Base-by-base conservation (phyloP, 2,113 vertebrate genomes). In the Phylloscopus trochilus region DNA sequence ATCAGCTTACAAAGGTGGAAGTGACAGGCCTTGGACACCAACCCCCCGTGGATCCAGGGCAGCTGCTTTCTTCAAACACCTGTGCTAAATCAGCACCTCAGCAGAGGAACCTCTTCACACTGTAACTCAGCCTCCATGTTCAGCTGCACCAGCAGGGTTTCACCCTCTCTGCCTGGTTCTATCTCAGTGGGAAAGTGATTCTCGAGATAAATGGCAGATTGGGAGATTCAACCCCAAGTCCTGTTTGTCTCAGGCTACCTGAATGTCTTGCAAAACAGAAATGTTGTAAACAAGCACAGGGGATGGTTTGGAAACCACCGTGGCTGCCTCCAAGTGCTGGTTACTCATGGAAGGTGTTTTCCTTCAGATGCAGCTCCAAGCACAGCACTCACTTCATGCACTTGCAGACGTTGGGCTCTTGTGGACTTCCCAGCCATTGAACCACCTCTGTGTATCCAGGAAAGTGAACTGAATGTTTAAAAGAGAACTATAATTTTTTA, bases 221-320 rank as follows among this genome's bases (percentile, higher is more conserved):
- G 31, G 82, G 35, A 94, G 27, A 24, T 70, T 94, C 83, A 92
- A 94, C 63, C 74, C 68, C 49, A 86, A 5, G 66, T 90, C 67
- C 49, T 77, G 59, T 69, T 94, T 91, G 59, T n/a, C 85, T 90
- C 51, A 2, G 7, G 35, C 78, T 86, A 47, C 69, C 27, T 75
- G 30, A 72, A 44, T 60, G 83, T 75, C 93, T 96, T 96, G 92
- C 92, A 92, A 95, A 94, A 93, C 58, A 90, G 76, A 92, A 92
- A 72, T 69, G 58, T 75, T 89, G 77, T 78, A 87, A 89, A 87
- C 60, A 81, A 53, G 83, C 41, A 35, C 51, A 46, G 0, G 6
- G 30, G 52, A 69, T 84, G 69, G 9, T 81, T 80, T 90, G 85
- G 88, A 93, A 96, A 86, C 64, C 47, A 8, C 69, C 21, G 62